Evolutionary conservation across 2,888 invertebrate genomes (phyloP), one percentile per base, ranked within the genome.

Genomic region (Sclerodermus sp.): DNA sequence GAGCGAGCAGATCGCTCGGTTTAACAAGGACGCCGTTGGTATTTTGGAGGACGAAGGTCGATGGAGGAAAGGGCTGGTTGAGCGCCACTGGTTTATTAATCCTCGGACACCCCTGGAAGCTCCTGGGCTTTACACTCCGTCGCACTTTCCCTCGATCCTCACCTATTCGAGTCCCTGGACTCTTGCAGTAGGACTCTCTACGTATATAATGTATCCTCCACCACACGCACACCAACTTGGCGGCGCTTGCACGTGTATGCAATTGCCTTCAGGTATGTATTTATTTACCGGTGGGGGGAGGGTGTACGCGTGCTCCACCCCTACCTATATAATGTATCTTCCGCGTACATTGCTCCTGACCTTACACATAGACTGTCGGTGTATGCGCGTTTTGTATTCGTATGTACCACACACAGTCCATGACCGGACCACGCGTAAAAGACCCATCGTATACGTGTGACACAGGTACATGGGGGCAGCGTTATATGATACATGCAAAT

Each of bases 61-160:
- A 23, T 8, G 8, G 3, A 8, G 23, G 4, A 23, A 8, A 8
- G 8, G 51, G 40, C 48, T 55, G 60, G 61, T 63, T 66, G 62
- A 60, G 60, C 62, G 59, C 60, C 70, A 63, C 68, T 64, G 65
- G 62, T 68, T 68, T 71, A 69, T 69, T 71, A 72, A 71, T 71
- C 71, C 66, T 59, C 53, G 61, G 64, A 64, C 61, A 64, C 62
- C 65, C 64, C 60, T 51, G 60, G 56, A 60, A 63, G 60, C 60
- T 61, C 53, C 55, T 38, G 37, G 23, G 41, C 17, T 49, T 49
- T 54, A 43, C 48, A 36, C 43, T 39, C 51, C 54, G 47, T 40
- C 43, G 45, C 43, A 32, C 53, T 53, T 47, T 49, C 49, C 49
- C 46, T 45, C 44, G 38, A 39, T 44, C 12, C 37, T 44, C 37